phyloP scores from a whole-genome alignment of 1,140 invertebrate genomes.

The Zaprionus lachaisei region DNA sequence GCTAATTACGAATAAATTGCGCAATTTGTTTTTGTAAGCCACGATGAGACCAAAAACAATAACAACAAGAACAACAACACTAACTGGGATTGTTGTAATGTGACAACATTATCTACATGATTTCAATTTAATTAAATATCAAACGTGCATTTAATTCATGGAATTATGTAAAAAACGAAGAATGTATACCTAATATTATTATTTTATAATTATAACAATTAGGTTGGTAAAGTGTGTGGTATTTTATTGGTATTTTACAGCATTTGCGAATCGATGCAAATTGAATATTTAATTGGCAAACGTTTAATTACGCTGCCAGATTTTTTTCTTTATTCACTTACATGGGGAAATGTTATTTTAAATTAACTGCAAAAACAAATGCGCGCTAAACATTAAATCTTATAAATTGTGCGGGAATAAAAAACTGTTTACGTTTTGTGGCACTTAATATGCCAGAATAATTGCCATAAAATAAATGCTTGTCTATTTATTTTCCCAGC shows the following conservation, averaged over 20 bases:
- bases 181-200: background rate
- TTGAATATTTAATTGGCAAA: conserved; percentile 8
- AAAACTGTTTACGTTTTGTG: conserved; percentile 14
- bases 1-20: conserved; percentile 74
- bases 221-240: background rate
- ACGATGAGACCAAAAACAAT: conserved; percentile 3
- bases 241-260: background rate
- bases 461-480: conserved; percentile 29
- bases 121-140: conserved; percentile 44
- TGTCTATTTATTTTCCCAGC: conserved; percentile 29
- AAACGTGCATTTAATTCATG: conserved; percentile 44
- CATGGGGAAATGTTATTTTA: background rate
- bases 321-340: background rate
- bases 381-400: conserved; percentile 17
- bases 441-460: conserved; percentile 37
- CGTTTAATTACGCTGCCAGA: conserved; percentile 5
- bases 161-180: conserved; percentile 2
- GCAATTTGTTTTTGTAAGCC: conserved; percentile 56
- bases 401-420: conserved; percentile 3
- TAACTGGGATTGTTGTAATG: conserved; percentile 35
- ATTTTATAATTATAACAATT: conserved; percentile 14
- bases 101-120: conserved; percentile 41
- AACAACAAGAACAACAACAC: conserved; percentile 14
- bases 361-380: conserved; percentile 10
- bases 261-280: background rate